Percentiles rank a stretch among this genome's conserved stretches.
Evolutionary conservation across 2,797 vertebrate species (phyloP).

Genomic region (Sciaenops ocellatus): DNA sequence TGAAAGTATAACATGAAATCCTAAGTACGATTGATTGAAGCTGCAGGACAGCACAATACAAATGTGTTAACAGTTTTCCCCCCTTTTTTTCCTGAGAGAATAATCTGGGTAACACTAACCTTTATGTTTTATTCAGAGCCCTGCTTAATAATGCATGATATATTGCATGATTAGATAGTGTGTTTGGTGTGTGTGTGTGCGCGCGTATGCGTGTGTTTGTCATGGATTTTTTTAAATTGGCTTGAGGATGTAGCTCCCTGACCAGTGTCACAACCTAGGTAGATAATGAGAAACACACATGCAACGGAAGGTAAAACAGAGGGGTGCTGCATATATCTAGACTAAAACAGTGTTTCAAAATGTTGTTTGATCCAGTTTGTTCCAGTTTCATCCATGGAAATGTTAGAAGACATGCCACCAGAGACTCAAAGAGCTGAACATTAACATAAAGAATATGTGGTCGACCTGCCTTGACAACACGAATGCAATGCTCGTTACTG

Average conservation of each 20-base stretch:
- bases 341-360: conserved; percentile 22
- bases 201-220: conserved; percentile 19
- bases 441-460: conserved; percentile 14
- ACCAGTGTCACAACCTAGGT: conserved; percentile 51
- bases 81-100: conserved; percentile 49
- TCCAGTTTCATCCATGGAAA: not conserved
- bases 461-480: not conserved
- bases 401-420: not conserved
- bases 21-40: conserved; percentile 47
- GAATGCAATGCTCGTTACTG: not conserved
- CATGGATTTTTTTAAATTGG: conserved; percentile 62
- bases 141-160: conserved; percentile 73
- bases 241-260: conserved; percentile 29
- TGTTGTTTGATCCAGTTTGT: conserved; percentile 2
- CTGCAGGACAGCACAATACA: conserved; percentile 37
- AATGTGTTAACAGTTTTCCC: conserved; percentile 46
- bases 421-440: not conserved
- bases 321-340: not conserved
- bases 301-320: conserved; percentile 9
- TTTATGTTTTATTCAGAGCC: conserved; percentile 74
- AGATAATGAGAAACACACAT: conserved; percentile 42
- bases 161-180: conserved; percentile 45
- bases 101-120: conserved; percentile 68
- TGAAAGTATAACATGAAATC: conserved; percentile 35
- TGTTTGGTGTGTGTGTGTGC: conserved; percentile 30